A percentile compares a stretch with the other conserved stretches of the same genome.
phyloP scores from a whole-genome alignment of 2,888 invertebrate species.

The Stegana nigrithorax region DNA sequence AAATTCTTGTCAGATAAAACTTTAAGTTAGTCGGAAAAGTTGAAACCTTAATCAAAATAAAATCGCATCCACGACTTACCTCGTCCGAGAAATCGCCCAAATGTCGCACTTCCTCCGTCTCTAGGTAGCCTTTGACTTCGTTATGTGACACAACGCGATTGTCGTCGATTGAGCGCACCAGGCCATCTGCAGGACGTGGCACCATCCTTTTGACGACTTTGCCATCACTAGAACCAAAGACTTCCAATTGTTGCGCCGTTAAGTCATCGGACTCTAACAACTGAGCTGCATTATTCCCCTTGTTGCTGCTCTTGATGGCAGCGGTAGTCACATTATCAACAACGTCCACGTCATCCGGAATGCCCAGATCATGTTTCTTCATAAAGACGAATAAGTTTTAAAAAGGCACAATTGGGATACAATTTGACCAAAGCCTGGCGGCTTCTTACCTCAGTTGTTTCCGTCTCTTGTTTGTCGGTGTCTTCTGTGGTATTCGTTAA shows the following conservation, averaged over 20 bases:
- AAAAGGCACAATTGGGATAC: background rate
- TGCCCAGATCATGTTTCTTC: conserved; percentile 63
- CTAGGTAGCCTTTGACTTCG: conserved; percentile 83
- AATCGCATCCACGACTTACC: too few species aligned
- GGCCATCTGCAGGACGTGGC: conserved; percentile 77
- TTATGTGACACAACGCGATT: conserved; percentile 83
- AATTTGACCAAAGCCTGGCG: too few species aligned
- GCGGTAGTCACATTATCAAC: conserved; percentile 43
- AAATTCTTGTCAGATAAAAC: too few species aligned
- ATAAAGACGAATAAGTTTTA: background rate
- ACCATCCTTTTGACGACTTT: conserved; percentile 69
- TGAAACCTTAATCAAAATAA: too few species aligned
- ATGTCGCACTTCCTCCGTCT: conserved; percentile 87
- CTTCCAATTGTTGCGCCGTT: conserved; percentile 41
- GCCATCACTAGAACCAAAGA: conserved; percentile 48
- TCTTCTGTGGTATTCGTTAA: conserved; percentile 93
- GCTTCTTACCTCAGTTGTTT: conserved; percentile 85
- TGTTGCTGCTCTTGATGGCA: conserved; percentile 7
- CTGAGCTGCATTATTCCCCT: background rate
- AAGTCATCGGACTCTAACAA: conserved; percentile 25
- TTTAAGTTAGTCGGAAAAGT: too few species aligned
- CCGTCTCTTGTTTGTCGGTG: conserved; percentile 88
- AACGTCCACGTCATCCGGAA: conserved; percentile 52
- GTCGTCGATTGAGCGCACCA: conserved; percentile 85
- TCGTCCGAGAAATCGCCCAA: conserved; percentile 88